phyloP scores from a whole-genome alignment of 2,113 vertebrate species.

The Dromaius novaehollandiae region DNA sequence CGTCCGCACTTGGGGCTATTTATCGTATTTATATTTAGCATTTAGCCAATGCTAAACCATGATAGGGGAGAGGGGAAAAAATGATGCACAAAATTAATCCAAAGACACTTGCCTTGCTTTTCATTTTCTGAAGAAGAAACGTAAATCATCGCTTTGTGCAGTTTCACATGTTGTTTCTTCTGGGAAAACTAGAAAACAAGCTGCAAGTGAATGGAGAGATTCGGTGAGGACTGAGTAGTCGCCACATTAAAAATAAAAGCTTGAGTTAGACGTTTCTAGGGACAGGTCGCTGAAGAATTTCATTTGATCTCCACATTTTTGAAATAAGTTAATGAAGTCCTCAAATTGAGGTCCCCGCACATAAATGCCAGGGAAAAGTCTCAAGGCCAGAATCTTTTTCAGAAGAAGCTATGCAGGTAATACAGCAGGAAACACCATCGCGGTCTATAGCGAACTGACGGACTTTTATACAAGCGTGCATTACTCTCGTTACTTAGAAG shows the following conservation, averaged over 20 bases:
- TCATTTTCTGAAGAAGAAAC: accelerated
- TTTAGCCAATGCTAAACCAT: background rate
- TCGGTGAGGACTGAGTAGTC: background rate
- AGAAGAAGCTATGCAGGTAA: background rate
- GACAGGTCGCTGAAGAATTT: accelerated
- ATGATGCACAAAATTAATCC: no score
- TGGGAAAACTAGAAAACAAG: no score
- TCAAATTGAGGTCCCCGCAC: no score
- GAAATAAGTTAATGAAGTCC: background rate
- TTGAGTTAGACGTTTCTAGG: accelerated
- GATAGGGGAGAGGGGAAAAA: background rate
- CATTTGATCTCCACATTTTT: accelerated
- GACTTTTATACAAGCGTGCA: accelerated
- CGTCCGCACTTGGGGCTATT: no score
- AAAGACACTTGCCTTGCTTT: background rate
- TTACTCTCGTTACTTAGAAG: background rate
- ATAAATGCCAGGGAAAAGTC: background rate
- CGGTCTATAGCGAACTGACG: accelerated
- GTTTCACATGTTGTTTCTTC: accelerated
- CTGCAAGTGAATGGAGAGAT: background rate
- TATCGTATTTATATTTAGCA: accelerated
- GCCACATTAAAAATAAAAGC: background rate
- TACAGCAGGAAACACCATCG: background rate
- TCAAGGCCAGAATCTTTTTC: background rate
- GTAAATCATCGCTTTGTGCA: background rate